phyloP scores from a whole-genome alignment of 2,888 invertebrate genomes.

The Leucophenga montana region DNA sequence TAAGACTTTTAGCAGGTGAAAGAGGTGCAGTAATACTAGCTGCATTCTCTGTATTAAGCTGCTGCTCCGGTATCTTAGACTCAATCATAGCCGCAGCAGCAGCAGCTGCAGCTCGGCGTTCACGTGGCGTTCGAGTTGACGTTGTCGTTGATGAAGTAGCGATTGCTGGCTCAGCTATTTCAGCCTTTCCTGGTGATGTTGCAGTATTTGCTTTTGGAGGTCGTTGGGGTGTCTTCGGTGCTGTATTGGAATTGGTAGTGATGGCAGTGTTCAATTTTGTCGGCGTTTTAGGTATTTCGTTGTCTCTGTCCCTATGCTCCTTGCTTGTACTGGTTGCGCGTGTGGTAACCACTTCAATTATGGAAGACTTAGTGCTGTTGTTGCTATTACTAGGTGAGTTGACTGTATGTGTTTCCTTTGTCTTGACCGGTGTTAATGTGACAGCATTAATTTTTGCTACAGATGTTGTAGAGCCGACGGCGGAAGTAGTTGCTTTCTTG shows the following conservation, averaged over 20 bases:
- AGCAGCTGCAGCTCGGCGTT: not conserved
- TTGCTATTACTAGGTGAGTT: slow-evolving; percentile 16
- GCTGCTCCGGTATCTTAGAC: not conserved
- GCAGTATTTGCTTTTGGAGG: slow-evolving; percentile 13
- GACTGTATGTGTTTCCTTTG: not conserved
- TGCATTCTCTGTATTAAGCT: not conserved
- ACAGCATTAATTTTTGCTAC: not conserved
- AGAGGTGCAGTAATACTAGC: not conserved
- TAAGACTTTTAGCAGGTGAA: slow-evolving; percentile 36
- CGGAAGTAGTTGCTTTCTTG: not conserved
- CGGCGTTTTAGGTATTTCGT: slow-evolving; percentile 1
- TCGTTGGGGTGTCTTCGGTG: not conserved
- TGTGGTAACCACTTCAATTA: slow-evolving; percentile 18
- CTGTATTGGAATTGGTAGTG: not conserved
- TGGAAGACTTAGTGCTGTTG: slow-evolving; percentile 12
- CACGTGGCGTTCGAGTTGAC: not conserved
- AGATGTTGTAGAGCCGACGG: slow-evolving; percentile 3
- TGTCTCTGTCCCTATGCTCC: slow-evolving; percentile 10
- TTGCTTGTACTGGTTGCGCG: slow-evolving; percentile 1
- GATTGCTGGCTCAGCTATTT: not conserved
- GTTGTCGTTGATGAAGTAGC: not conserved
- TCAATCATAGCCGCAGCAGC: not conserved
- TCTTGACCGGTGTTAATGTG: not conserved
- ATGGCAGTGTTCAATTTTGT: slow-evolving; percentile 30
- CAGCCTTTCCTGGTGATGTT: not conserved